These are phyloP conservation scores for Odontophorus gujanensis DNA, from an alignment of 2,113 vertebrate genomes.

Conservation along the genomic window DNA sequence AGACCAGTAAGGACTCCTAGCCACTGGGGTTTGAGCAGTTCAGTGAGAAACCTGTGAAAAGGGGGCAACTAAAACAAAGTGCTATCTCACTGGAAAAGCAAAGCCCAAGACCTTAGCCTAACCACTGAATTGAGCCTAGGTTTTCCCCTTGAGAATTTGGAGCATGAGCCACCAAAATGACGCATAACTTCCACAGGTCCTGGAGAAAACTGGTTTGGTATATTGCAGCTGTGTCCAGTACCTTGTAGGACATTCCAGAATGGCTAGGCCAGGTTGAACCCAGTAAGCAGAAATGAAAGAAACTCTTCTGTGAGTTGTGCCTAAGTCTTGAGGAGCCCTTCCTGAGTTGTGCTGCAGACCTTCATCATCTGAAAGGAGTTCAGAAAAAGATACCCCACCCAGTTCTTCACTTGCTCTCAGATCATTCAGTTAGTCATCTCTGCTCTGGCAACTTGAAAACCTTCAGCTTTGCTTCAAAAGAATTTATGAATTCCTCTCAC, in stretches of 20 bases:
- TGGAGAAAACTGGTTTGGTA: neutral
- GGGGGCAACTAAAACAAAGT: neutral
- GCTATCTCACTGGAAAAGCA: neutral
- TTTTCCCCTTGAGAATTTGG: neutral
- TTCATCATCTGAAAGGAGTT: neutral
- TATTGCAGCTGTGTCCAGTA: neutral
- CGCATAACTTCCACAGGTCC: fast-evolving
- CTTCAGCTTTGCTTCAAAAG: conserved; percentile 42
- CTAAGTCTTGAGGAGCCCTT: neutral
- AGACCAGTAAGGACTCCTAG: neutral
- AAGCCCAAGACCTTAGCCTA: neutral
- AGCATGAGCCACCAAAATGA: neutral
- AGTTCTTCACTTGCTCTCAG: conserved; percentile 12
- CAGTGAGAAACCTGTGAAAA: neutral
- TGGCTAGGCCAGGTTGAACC: neutral
- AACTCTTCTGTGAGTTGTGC: neutral
- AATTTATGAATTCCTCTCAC: conserved; percentile 10
- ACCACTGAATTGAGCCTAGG: neutral
- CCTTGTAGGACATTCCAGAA: neutral
- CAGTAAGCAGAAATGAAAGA: neutral
- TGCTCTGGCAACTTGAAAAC: conserved; percentile 40
- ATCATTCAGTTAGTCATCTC: neutral
- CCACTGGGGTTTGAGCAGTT: neutral
- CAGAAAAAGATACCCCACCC: neutral
- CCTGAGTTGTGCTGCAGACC: neutral